These are phyloP conservation scores for Clanis bilineata DNA, from an alignment of 2,888 invertebrate genomes.

Conservation along the genomic window DNA sequence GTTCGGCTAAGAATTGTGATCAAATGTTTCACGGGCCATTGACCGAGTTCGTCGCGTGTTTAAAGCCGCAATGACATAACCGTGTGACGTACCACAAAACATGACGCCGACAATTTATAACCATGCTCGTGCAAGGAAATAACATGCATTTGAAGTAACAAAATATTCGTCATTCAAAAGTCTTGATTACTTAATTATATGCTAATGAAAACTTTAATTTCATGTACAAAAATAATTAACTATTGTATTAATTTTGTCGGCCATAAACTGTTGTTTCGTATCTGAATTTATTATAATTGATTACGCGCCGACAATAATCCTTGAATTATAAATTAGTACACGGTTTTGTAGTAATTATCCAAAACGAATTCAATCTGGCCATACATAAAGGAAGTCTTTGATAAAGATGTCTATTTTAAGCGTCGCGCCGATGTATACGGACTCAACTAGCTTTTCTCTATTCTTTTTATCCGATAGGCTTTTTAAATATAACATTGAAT, in stretches of 20 bases:
- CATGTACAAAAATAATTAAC: constrained; percentile 20
- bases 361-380: constrained; percentile 54
- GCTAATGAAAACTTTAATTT: constrained; percentile 20
- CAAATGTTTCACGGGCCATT: constrained; percentile 44
- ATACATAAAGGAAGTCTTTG: constrained; percentile 58
- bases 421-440: constrained; percentile 34
- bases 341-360: constrained; percentile 47
- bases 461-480: background rate
- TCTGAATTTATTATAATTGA: constrained; percentile 36
- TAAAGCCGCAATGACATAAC: constrained; percentile 49
- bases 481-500: background rate
- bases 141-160: constrained; percentile 15
- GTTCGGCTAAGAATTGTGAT: constrained; percentile 29
- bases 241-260: constrained; percentile 27
- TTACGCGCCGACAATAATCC: constrained; percentile 38
- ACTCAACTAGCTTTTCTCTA: constrained; percentile 42
- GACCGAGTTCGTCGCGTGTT: constrained; percentile 43
- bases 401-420: constrained; percentile 71
- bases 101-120: constrained; percentile 36
- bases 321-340: constrained; percentile 49
- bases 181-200: constrained; percentile 28
- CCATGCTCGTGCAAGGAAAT: constrained; percentile 24
- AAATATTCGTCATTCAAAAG: constrained; percentile 5
- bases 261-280: constrained; percentile 32
- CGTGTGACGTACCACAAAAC: constrained; percentile 29